Evolutionary conservation across 2,888 invertebrate genomes (phyloP), one percentile per base, ranked within the genome.

Genomic region (Stenotaenia linearis): DNA sequence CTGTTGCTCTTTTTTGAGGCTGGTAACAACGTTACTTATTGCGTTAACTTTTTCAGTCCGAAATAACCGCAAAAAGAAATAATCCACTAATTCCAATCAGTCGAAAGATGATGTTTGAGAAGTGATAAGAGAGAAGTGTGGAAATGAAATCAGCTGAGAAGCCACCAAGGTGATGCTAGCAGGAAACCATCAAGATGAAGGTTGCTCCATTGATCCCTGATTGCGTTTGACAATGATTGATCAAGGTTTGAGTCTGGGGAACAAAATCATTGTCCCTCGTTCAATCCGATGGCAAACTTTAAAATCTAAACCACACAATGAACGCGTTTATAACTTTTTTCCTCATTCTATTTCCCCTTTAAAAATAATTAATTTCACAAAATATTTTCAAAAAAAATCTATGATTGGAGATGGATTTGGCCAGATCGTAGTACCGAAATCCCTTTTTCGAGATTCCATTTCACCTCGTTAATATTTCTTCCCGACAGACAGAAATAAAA

Each of bases 191-290:
- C 69, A 69, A 69, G 69, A 69, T 28, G 69, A 28, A 69, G 69
- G 69, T 69, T 69, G 69, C 69, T 69, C 69, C 69, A 69, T 69
- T 69, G 69, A 69, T 69, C 69, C 28, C 69, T 69, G 69, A 69
- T 69, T 69, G 69, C 69, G n/a, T 69, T 69, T 69, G 69, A 69
- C 69, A 69, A 69, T 69, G 69, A 69, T 69, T 69, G 69, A 69
- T 69, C 69, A 69, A 69, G 69, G 69, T 28, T 69, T 69, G 28
- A 25, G 69, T 15, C 69, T 69, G 5, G 69, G 69, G 25, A 28
- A 69, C 25, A 25, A 69, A 69, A 50, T 50, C 50, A 18, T 50
- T 50, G 7, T n/a, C 23, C 28, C 25, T 28, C 25, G 25, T 69
- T 28, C 69, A 4, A 69, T 69, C 69, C 25, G 12, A 69, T 1